These are phyloP conservation scores for Diplazon laetatorius DNA, from an alignment of 2,888 invertebrate genomes.

Conservation along the genomic window DNA sequence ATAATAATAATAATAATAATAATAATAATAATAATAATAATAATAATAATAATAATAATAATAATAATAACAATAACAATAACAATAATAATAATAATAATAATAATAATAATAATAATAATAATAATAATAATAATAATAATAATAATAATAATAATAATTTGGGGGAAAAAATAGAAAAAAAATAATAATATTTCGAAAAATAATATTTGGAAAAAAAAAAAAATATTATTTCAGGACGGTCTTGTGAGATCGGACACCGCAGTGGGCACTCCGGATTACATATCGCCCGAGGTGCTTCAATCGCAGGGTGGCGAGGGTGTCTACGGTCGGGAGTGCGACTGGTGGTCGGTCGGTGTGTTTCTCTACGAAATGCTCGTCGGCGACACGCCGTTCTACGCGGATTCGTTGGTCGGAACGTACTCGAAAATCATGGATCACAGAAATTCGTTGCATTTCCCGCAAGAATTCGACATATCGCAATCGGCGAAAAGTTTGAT, in stretches of 20 bases:
- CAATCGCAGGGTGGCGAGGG: constrained; percentile 98
- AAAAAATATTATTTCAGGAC: constrained; percentile 84
- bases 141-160: too few relatives aligned
- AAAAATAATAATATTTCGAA: too few relatives aligned
- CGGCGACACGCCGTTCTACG: constrained; percentile 99
- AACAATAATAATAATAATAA: too few relatives aligned
- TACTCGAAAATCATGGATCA: constrained; percentile 99
- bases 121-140: too few relatives aligned
- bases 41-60: too few relatives aligned
- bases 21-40: too few relatives aligned
- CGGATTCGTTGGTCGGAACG: constrained; percentile 98
- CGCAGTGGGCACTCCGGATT: constrained; percentile 99
- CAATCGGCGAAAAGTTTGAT: constrained; percentile 94
- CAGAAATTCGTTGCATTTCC: constrained; percentile 96
- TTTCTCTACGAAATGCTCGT: constrained; percentile 99
- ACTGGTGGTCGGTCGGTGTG: constrained; percentile 99
- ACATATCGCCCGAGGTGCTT: constrained; percentile 99
- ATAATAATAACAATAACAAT: too few relatives aligned
- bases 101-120: too few relatives aligned
- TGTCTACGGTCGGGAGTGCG: constrained; percentile 98
- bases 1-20: too few relatives aligned
- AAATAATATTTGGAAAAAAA: too few relatives aligned
- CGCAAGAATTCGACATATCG: constrained; percentile 96
- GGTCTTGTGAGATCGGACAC: constrained; percentile 98
- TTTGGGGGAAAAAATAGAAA: too few relatives aligned